phyloP scores from a whole-genome alignment of 2,888 invertebrate genomes.

The Eupithecia insigniata region DNA sequence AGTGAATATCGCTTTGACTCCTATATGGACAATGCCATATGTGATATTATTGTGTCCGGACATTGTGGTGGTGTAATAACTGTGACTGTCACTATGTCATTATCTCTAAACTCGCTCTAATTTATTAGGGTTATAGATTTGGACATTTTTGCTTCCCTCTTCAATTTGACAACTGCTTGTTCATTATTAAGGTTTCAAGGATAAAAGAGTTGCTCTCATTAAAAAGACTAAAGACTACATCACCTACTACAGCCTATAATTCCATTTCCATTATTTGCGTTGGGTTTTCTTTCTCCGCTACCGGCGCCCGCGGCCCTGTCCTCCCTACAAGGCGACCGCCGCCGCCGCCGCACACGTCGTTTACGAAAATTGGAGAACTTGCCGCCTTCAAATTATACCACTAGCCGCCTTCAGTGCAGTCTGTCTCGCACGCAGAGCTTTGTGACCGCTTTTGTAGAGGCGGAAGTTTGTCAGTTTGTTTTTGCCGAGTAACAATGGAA shows the following conservation, averaged over 20 bases:
- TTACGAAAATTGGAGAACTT: conserved; percentile 69
- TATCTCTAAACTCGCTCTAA: not conserved
- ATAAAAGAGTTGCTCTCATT: not conserved
- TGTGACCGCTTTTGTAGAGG: conserved; percentile 19
- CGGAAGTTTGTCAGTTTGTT: conserved; percentile 7
- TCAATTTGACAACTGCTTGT: not conserved
- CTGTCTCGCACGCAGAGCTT: conserved; percentile 54
- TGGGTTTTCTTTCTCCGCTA: conserved; percentile 23
- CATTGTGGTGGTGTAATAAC: not conserved
- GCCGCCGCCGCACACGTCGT: conserved; percentile 73
- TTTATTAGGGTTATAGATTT: not conserved
- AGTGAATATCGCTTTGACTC: conserved; percentile 9
- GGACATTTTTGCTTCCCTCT: not conserved
- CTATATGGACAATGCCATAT: conserved; percentile 8
- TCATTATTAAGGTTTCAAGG: not conserved
- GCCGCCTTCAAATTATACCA: conserved; percentile 71
- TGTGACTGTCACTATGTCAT: not conserved
- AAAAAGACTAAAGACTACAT: conserved; percentile 10
- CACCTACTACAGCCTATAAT: conserved; percentile 8
- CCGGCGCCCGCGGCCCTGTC: conserved; percentile 52
- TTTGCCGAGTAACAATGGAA: conserved; percentile 4
- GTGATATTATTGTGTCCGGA: not conserved
- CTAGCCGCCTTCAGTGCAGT: conserved; percentile 62
- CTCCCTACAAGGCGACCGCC: conserved; percentile 62
- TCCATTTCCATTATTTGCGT: conserved; percentile 29